Base-by-base conservation (phyloP, 2,113 vertebrate species). In the Phocoena phocoena region DNA sequence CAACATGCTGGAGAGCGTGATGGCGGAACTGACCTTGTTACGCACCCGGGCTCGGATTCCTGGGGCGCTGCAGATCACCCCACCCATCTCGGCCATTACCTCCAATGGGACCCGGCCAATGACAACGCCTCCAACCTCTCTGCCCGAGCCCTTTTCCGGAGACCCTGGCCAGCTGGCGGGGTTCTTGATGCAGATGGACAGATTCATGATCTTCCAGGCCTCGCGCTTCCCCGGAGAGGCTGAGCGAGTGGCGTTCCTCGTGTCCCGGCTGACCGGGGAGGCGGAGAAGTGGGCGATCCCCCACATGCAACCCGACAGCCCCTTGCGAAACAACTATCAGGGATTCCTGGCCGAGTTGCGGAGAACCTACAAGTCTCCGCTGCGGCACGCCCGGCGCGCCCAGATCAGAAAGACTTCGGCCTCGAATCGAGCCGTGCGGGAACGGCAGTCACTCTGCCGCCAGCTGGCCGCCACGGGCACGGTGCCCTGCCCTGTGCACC, bases 131-230 rank as follows among this genome's bases (percentile, higher is more conserved):
- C 98, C 98, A 0, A 97, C 98, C 58, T 98, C 97, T 0, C 98
- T 97, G 90, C 98, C 97, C 0, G 97, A 98, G 92, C 98, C 98
- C 26, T 98, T 98, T 25, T 97, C 98, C 0, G 98, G 98, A 26
- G 98, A 98, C 95, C 98, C 98, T 0, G 98, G 98, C n/a, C 98
- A 97, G 94, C 31, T 98, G 60, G 98, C 98, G 0, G 98, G 97
- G 4, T 98, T 98, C 96, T 18, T 98, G 77, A 97, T 98, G 98
- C 98, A 98, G 92, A 97, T 98, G 97, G 97, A 98, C 96, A 53
- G 98, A 17, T 98, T 98, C 87, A 98, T 98, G 98, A 97, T 98
- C 89, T 98, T 98, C 95, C 98, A 98, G 97, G 98, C 97, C 50
- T 97, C 98, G 3, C 97, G 97, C 58, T 98, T 98, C 47, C 97